Conservation (phyloP, 2,113 vertebrate species). For the Euleptes europaea region DNA sequence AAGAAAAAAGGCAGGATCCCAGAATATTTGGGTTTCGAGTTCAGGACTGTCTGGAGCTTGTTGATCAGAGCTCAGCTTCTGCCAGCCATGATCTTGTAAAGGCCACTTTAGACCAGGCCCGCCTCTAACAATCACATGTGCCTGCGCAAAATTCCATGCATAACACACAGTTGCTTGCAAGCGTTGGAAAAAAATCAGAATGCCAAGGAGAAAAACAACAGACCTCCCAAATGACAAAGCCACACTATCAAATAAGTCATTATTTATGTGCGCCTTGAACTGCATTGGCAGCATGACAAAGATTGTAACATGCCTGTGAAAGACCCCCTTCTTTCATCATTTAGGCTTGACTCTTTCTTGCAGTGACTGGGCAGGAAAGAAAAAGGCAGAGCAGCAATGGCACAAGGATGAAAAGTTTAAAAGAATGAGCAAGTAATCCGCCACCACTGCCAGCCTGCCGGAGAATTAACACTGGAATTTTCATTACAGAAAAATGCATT, state of each 20-base stretch:
- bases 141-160: neutral
- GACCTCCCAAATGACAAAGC: neutral
- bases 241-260: neutral
- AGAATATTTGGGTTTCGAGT: neutral
- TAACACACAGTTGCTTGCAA: neutral
- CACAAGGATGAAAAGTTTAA: neutral
- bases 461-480: neutral
- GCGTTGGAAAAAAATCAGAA: neutral
- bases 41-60: neutral
- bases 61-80: neutral
- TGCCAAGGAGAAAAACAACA: neutral
- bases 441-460: neutral
- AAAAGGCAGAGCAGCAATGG: neutral
- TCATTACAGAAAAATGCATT: neutral
- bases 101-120: neutral
- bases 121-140: neutral
- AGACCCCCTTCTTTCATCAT: neutral
- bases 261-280: neutral
- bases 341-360: neutral
- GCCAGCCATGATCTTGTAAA: neutral
- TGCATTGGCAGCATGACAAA: neutral
- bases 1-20: too few species aligned
- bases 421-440: neutral
- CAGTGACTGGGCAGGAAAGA: neutral
- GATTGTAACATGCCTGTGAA: neutral